Base-by-base conservation (phyloP, 2,888 invertebrate species). In the Epiperipatus broadwayi region DNA sequence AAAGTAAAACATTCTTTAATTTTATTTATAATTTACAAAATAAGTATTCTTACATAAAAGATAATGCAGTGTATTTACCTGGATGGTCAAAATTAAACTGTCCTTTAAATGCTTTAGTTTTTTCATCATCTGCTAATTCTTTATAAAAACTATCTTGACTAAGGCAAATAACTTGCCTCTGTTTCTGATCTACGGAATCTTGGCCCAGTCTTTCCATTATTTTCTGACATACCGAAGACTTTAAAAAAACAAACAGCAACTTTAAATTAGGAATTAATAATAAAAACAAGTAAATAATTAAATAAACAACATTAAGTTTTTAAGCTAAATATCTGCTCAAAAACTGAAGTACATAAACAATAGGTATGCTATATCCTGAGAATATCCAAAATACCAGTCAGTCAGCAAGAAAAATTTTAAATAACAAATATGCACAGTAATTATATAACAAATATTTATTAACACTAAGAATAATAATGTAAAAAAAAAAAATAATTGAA, bases 61-160 rank as follows among this genome's bases (percentile, higher is more conserved):
- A 41, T 7, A 25, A 7, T 8, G n/a, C n/a, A n/a, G n/a, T n/a
- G 5, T 20, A 30, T 41, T 47, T 54, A 69, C 70, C 66, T 0
- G 97, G 97, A 64, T 99, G 97, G 60, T 97, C 97, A 60, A 99
- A 97, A 65, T 99, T 93, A 57, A 81, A 97, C 50, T 79, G 75
- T 20, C 95, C 95, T 41, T 50, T 53, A 37, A 48, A 43, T 2
- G 85, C 84, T 47, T 76, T 75, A 1, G 72, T 61, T 48, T 78
- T 74, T 55, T 95, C 91, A 0, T 74, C 70, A 0, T 72, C 64
- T 0, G 72, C 75, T 35, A 97, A 65, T 43, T 84, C 77, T 39
- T 83, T 71, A 62, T 99, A 99, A 63, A 99, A 99, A 40, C 87
- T 83, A 55, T 97, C 95, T 57, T 93, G 89, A 44, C 87, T 84